Conservation (phyloP, 35 echinoderm and acorn worm genomes). For the Amphiura filiformis region DNA sequence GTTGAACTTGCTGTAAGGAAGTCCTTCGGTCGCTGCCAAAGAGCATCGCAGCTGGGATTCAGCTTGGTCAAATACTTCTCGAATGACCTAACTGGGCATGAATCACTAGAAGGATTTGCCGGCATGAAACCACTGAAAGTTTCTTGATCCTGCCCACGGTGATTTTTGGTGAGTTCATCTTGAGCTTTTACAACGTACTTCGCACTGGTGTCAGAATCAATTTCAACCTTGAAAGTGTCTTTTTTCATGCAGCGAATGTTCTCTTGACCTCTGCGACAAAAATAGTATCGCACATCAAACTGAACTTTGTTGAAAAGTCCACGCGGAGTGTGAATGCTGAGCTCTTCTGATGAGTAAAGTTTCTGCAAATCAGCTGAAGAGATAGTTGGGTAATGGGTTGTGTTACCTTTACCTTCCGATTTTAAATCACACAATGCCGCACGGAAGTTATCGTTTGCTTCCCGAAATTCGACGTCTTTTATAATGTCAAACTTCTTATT, state of each 20-base stretch:
- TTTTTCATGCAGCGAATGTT: neutral
- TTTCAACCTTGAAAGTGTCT: no score
- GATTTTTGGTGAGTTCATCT: no score
- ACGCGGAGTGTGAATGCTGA: neutral
- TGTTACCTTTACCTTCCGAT: neutral
- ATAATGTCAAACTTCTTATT: no score
- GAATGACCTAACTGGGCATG: neutral
- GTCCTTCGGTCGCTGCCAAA: no score
- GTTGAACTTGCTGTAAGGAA: no score
- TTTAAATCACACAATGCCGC: no score
- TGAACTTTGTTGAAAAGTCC: no score
- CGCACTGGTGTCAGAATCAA: neutral
- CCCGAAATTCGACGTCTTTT: no score
- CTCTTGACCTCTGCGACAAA: neutral
- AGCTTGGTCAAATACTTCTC: neutral
- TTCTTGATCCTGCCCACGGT: no score
- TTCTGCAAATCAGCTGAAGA: neutral
- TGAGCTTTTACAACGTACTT: neutral
- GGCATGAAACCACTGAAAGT: neutral
- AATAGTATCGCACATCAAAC: no score
- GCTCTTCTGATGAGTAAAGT: neutral
- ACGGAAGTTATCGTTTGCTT: no score
- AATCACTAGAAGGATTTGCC: neutral
- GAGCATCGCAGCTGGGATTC: neutral
- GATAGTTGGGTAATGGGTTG: neutral